Percentiles rank a stretch among this genome's conserved stretches.
These are phyloP conservation scores for Aporrectodea caliginosa DNA, from an alignment of 1,140 invertebrate genomes.

Conservation along the genomic window DNA sequence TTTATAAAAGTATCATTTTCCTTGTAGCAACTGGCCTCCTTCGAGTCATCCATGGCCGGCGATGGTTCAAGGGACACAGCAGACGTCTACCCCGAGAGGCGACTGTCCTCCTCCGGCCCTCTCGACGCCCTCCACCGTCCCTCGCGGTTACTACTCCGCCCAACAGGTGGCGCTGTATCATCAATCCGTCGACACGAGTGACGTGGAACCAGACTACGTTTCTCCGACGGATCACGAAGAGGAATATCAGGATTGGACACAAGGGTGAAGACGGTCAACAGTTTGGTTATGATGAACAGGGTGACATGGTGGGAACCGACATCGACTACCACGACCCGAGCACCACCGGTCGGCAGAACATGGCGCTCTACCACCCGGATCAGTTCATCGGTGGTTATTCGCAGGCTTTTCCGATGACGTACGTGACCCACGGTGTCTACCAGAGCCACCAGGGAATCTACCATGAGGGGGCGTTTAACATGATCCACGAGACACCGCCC, in stretches of 20 bases:
- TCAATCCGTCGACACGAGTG: neutral
- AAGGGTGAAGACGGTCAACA: neutral
- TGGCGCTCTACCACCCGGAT: too few relatives aligned
- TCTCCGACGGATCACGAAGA: neutral
- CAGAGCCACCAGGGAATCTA: too few relatives aligned
- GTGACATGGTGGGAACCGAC: neutral
- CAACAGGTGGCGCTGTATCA: neutral
- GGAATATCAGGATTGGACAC: neutral
- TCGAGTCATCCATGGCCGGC: too few relatives aligned
- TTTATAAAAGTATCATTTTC: too few relatives aligned
- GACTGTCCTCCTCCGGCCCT: neutral
- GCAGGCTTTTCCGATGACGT: too few relatives aligned
- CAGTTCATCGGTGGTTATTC: too few relatives aligned
- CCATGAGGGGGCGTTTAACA: too few relatives aligned
- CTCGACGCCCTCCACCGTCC: neutral
- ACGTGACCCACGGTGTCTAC: too few relatives aligned
- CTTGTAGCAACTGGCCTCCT: too few relatives aligned
- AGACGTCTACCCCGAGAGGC: neutral
- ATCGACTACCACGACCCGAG: neutral
- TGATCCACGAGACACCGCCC: too few relatives aligned
- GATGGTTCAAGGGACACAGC: neutral
- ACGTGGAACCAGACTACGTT: neutral
- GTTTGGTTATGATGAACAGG: neutral
- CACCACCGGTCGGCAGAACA: too few relatives aligned
- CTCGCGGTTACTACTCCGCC: neutral